A percentile compares a stretch with the other conserved stretches of the same genome.
phyloP scores from a whole-genome alignment of 2,113 vertebrate species.

The Accipiter virgatus region DNA sequence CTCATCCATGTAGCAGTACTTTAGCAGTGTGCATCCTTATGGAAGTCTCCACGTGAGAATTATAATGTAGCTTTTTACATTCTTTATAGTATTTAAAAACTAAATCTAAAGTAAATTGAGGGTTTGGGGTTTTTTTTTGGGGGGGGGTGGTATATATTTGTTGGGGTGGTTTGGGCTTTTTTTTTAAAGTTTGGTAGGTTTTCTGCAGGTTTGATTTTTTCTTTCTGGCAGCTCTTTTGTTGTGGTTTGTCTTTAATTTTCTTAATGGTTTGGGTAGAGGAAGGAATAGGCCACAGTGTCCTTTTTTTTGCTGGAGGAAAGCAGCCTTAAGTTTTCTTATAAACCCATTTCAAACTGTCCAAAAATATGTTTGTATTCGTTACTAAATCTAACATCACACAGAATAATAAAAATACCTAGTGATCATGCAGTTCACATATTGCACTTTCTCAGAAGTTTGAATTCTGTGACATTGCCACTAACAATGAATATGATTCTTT shows the following conservation, averaged over 20 bases:
- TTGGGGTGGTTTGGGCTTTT: accelerated
- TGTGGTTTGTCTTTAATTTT: neutral
- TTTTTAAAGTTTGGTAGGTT: neutral
- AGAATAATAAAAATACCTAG: neutral
- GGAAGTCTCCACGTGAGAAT: neutral
- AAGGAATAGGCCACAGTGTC: neutral
- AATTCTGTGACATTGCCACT: neutral
- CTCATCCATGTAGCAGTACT: neutral
- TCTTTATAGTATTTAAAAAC: neutral
- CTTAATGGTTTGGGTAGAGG: neutral
- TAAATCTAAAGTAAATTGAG: neutral
- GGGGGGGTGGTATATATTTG: too few species aligned
- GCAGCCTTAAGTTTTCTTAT: neutral
- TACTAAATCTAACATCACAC: neutral
- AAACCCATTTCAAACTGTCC: neutral
- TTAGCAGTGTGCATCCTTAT: accelerated
- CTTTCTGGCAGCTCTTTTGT: neutral
- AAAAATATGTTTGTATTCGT: neutral
- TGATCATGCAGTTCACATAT: neutral
- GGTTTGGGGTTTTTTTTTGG: accelerated
- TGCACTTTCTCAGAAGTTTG: neutral
- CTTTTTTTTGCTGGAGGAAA: neutral
- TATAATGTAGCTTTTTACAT: neutral
- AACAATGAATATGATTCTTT: neutral
- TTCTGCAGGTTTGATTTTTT: neutral